Conservation (phyloP, 2,113 vertebrate genomes). For the Sorex araneus region DNA sequence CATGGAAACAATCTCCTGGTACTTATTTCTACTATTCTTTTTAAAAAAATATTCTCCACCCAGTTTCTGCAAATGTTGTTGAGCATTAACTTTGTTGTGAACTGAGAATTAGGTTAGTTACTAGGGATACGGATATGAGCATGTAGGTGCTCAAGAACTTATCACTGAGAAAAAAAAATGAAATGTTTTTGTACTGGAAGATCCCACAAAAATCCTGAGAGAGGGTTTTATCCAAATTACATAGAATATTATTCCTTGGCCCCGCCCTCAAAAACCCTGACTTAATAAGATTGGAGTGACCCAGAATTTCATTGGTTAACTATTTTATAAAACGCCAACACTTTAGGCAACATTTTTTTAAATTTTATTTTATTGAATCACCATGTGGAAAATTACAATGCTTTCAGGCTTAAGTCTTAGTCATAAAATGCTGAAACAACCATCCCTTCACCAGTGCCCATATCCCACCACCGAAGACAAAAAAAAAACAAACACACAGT, state of each 20-base stretch:
- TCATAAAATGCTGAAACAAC: too few species aligned
- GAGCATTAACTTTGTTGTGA: conserved; percentile 2
- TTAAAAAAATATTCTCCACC: conserved; percentile 16
- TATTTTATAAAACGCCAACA: background rate
- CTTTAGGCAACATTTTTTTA: background rate
- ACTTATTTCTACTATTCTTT: too few species aligned
- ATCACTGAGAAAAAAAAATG: background rate
- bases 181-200: conserved; percentile 12
- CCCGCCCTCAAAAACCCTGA: background rate
- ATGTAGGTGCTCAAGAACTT: background rate
- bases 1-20: too few species aligned
- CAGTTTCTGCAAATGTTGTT: conserved; percentile 14
- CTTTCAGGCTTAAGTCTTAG: too few species aligned
- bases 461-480: too few species aligned
- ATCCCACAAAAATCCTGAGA: conserved; percentile 22
- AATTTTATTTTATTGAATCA: too few species aligned
- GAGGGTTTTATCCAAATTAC: background rate
- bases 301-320: background rate
- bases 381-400: too few species aligned
- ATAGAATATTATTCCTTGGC: background rate
- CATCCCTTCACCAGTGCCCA: too few species aligned
- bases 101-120: conserved; percentile 23
- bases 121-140: background rate
- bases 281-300: background rate
- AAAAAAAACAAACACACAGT: too few species aligned